These are phyloP conservation scores for Zaprionus africanus DNA, from an alignment of 1,140 invertebrate species.

Conservation along the genomic window DNA sequence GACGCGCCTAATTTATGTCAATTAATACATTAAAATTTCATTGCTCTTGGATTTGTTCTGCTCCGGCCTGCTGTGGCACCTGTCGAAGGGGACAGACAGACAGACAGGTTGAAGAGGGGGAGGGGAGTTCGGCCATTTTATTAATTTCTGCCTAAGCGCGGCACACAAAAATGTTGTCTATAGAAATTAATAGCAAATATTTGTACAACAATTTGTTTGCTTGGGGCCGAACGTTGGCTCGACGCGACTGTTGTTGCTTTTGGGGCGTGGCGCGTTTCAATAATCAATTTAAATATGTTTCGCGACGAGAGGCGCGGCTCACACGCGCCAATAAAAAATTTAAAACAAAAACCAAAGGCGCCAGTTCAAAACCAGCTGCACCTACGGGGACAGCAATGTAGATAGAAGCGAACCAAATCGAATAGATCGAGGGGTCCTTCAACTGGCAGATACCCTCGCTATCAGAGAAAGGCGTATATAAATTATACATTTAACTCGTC, in stretches of 20 bases:
- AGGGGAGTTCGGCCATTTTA: constrained; percentile 18
- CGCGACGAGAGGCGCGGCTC: neutral
- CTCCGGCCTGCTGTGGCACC: neutral
- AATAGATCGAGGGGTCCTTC: neutral
- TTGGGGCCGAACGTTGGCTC: constrained; percentile 22
- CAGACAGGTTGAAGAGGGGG: no score
- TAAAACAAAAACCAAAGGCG: constrained; percentile 57
- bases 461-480: no score
- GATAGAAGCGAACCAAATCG: constrained; percentile 18
- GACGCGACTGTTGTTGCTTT: neutral
- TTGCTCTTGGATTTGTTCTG: constrained; percentile 43
- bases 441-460: neutral
- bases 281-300: constrained; percentile 78
- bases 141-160: constrained; percentile 43
- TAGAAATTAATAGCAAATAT: constrained; percentile 80
- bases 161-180: constrained; percentile 61
- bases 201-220: constrained; percentile 77
- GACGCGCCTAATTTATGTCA: constrained; percentile 66
- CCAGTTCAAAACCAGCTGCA: constrained; percentile 62
- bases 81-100: neutral
- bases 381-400: constrained; percentile 49
- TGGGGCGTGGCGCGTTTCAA: constrained; percentile 15
- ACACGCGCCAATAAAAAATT: constrained; percentile 61
- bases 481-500: no score
- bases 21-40: constrained; percentile 76